A percentile compares a stretch with the other conserved stretches of the same genome.
Evolutionary conservation across 2,113 vertebrate species (phyloP).

Genomic region (Garra rufa): DNA sequence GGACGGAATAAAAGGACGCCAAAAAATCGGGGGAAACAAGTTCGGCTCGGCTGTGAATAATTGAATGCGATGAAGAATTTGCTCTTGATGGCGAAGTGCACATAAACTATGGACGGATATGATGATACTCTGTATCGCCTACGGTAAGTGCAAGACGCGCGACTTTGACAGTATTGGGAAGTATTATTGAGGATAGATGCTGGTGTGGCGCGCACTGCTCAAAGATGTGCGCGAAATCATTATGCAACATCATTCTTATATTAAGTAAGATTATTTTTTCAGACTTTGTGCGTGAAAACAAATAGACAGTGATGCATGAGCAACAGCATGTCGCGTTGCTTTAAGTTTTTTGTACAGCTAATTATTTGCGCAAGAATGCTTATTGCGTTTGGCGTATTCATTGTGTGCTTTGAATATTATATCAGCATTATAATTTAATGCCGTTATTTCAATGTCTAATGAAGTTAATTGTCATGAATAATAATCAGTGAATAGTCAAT

Average conservation of each 20-base stretch:
- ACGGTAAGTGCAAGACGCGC: conserved; percentile 74
- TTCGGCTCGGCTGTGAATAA: not conserved
- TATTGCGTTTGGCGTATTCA: not conserved
- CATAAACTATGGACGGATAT: conserved; percentile 65
- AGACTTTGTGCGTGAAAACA: not conserved
- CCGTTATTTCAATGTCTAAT: not conserved
- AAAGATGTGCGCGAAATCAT: not conserved
- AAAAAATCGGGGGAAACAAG: not conserved
- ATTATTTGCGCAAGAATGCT: not conserved
- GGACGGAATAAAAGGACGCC: not conserved
- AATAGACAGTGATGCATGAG: not conserved
- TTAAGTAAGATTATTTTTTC: not conserved
- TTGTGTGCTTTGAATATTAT: not conserved
- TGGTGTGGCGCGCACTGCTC: conserved; percentile 31
- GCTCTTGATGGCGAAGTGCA: conserved; percentile 57
- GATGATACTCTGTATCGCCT: conserved; percentile 47
- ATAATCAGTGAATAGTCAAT: not conserved
- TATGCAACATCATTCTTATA: not conserved
- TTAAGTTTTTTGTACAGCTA: not conserved
- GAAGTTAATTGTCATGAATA: not conserved
- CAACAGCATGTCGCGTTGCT: not conserved
- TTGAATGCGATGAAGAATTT: conserved; percentile 20
- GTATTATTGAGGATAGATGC: conserved; percentile 2
- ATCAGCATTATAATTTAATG: not conserved
- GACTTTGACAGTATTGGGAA: conserved; percentile 54